phyloP scores from a whole-genome alignment of 2,888 invertebrate species.

The Cheilosia scutellata region DNA sequence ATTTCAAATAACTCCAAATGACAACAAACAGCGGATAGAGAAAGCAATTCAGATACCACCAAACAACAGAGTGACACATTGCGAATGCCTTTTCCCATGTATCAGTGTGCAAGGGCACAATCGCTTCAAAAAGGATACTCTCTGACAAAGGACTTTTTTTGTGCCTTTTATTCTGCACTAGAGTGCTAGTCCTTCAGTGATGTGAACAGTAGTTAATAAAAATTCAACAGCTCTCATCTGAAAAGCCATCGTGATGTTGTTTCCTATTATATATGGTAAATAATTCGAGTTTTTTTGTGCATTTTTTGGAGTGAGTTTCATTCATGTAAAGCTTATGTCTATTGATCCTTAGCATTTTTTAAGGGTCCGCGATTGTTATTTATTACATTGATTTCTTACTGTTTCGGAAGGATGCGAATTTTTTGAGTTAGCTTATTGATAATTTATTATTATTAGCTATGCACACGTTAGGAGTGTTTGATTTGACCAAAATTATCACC shows the following conservation, averaged over 20 bases:
- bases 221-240: slow-evolving; percentile 75
- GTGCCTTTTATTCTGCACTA: slow-evolving; percentile 53
- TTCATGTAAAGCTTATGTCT: slow-evolving; percentile 46
- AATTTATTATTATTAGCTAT: slow-evolving; percentile 50
- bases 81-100: slow-evolving; percentile 54
- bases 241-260: slow-evolving; percentile 72
- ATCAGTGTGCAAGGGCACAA: slow-evolving; percentile 49
- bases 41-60: slow-evolving; percentile 72
- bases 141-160: slow-evolving; percentile 60
- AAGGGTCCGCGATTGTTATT: slow-evolving; percentile 59
- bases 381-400: slow-evolving; percentile 52
- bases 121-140: slow-evolving; percentile 64
- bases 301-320: slow-evolving; percentile 25
- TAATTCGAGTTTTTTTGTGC: slow-evolving; percentile 61
- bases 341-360: slow-evolving; percentile 52
- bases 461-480: not conserved
- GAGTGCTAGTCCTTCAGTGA: slow-evolving; percentile 69
- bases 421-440: slow-evolving; percentile 33
- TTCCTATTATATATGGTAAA: slow-evolving; percentile 75
- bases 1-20: slow-evolving; percentile 74
- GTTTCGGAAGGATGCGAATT: slow-evolving; percentile 57
- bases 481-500: not conserved
- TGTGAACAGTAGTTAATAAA: slow-evolving; percentile 76
- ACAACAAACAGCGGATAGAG: slow-evolving; percentile 73
- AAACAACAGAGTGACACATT: slow-evolving; percentile 63